Evolutionary conservation across 1,140 invertebrate genomes (phyloP).

Genomic region (Rhynchophorus ferrugineus): DNA sequence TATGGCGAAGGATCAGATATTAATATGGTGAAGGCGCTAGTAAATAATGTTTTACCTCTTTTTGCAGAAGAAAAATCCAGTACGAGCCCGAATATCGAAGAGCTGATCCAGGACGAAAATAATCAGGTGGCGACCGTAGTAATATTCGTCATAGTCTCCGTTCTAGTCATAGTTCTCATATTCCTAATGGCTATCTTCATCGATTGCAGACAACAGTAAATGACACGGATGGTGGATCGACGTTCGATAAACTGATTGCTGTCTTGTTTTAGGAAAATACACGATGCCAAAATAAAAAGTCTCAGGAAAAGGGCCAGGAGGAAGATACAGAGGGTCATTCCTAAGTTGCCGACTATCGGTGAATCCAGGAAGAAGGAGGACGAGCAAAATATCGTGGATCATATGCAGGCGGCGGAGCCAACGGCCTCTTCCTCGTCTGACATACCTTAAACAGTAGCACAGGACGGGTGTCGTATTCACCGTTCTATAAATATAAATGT

Average conservation of each 20-base stretch:
- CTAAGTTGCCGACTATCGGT: constrained; percentile 1
- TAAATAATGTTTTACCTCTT: constrained; percentile 5
- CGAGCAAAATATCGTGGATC: constrained; percentile 1
- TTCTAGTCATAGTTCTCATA: constrained; percentile 28
- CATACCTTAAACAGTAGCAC: constrained; percentile 2
- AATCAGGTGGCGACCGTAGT: constrained; percentile 27
- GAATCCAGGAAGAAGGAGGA: neutral
- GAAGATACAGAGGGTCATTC: neutral
- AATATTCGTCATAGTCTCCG: constrained; percentile 28
- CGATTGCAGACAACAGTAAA: constrained; percentile 31
- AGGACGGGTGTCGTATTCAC: too few species aligned
- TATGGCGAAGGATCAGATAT: too few species aligned
- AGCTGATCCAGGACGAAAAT: constrained; percentile 22
- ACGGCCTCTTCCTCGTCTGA: neutral
- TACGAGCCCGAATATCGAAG: constrained; percentile 8
- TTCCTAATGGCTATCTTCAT: constrained; percentile 29
- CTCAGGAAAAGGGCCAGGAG: neutral
- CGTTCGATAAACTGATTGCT: neutral
- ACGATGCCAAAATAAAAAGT: neutral
- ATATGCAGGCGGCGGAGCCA: neutral
- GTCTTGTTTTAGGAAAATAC: constrained; percentile 4
- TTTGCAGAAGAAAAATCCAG: constrained; percentile 5
- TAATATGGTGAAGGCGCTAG: too few species aligned
- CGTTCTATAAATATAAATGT: too few species aligned
- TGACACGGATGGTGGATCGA: neutral